Base-by-base conservation (phyloP, 2,888 invertebrate genomes). In the Monoplex corrugatus region DNA sequence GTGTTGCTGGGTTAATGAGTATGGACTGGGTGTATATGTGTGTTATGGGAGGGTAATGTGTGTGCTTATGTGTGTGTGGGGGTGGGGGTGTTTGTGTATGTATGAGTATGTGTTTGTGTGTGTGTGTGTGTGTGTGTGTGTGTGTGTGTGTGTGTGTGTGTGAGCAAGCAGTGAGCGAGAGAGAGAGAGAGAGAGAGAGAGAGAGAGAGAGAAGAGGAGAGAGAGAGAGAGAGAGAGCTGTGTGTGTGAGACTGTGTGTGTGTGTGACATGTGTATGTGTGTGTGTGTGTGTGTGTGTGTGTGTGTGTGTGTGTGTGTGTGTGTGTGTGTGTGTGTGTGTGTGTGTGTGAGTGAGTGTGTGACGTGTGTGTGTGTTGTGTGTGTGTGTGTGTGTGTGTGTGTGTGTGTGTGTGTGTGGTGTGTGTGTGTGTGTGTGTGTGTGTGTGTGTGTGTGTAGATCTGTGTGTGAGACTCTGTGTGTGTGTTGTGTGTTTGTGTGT, bases 11-110 rank as follows among this genome's bases (percentile, higher is more conserved):
- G 80, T 82, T 43, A 2, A 8, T n/a, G 43, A 10, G 44, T 44
- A 28, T 44, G 44, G 43, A 57, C 50, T 88, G 75, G 35, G 57
- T 88, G 87, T 50, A 23, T 82, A 50, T 82, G 57, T 82, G 87
- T 40, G 63, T 82, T n/a, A n/a, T n/a, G n/a, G n/a, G n/a, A n/a
- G n/a, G n/a, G n/a, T n/a, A n/a, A 44, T n/a, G 44, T 82, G n/a
- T 44, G 80, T 44, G 44, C 40, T 2, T 82, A n/a, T 16, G 44
- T 82, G 80, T 82, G 44, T 82, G 43, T n/a, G n/a, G n/a, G 8
- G 8, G n/a, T 68, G n/a, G 8, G 13, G n/a, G 13, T 75, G 75
- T 75, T 3, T 32, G 32, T 75, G 75, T 6, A 19, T 50, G 50
- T 50, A 19, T 50, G 50, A 13, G 50, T 50, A 19, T 13, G 50